A percentile compares a stretch with the other conserved stretches of the same genome.
Conservation (phyloP, 2,888 invertebrate genomes). For the Choristoneura rosaceana region DNA sequence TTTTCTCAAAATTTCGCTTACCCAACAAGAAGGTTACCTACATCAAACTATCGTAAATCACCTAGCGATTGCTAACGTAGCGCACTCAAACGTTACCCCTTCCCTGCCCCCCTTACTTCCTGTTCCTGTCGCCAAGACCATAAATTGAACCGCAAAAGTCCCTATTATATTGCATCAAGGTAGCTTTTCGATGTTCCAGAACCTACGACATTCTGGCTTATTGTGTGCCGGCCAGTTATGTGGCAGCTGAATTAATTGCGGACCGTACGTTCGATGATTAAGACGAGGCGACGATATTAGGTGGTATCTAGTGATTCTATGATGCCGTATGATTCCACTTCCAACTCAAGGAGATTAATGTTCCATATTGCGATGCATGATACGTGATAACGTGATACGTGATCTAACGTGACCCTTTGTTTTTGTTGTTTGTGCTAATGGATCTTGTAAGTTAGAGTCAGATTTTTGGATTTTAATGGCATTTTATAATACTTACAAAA, state of each 20-base stretch:
- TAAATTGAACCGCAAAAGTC: constrained; percentile 1
- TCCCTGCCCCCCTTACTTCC: constrained; percentile 1
- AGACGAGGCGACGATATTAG: constrained; percentile 32
- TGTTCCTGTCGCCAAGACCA: constrained; percentile 11
- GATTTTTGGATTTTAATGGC: no score
- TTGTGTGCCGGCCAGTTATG: constrained; percentile 35
- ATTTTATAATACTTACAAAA: no score
- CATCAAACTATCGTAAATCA: background rate
- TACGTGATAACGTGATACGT: no score
- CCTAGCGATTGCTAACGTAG: background rate
- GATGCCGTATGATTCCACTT: constrained; percentile 35
- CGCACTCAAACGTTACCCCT: constrained; percentile 5
- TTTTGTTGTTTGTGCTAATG: background rate
- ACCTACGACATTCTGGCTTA: constrained; percentile 28
- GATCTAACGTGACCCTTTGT: background rate
- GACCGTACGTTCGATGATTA: constrained; percentile 39
- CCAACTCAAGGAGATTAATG: constrained; percentile 24
- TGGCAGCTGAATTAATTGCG: constrained; percentile 37
- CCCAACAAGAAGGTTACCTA: no score
- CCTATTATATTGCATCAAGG: constrained; percentile 1
- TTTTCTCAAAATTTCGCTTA: no score
- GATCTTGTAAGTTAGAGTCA: no score
- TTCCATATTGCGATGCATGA: constrained; percentile 14
- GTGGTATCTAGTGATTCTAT: constrained; percentile 12
- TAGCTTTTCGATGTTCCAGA: background rate